Conservation (phyloP, 2,888 invertebrate genomes). For the Cryptocephalus primarius region DNA sequence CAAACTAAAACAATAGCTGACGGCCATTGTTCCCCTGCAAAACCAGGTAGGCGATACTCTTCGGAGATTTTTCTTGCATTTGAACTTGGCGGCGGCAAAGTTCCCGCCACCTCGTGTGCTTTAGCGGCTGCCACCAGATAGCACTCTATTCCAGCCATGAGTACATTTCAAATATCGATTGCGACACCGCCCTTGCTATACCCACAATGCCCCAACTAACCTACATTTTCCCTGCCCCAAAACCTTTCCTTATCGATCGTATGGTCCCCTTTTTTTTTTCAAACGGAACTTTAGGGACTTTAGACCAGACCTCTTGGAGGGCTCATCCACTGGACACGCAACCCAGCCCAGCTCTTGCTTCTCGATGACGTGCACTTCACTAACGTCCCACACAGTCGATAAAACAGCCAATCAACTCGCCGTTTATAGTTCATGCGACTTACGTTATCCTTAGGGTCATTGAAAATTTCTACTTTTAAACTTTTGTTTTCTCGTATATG, state of each 20-base stretch:
- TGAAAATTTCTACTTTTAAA: no score
- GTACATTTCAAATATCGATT: background rate
- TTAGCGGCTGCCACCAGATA: conserved; percentile 1
- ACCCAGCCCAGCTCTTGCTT: no score
- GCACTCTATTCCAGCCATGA: background rate
- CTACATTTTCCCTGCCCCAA: background rate
- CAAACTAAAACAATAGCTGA: conserved; percentile 32
- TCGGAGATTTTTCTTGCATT: conserved; percentile 6
- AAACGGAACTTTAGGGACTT: no score
- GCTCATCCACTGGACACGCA: no score
- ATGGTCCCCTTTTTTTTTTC: background rate
- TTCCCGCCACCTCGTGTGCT: conserved; percentile 9
- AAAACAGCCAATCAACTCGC: no score
- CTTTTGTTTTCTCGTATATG: no score
- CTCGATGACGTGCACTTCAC: no score
- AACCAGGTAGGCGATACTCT: conserved; percentile 26
- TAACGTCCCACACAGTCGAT: no score
- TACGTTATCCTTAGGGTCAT: no score
- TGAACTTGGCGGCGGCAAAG: background rate
- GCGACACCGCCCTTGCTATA: background rate
- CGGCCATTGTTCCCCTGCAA: conserved; percentile 36
- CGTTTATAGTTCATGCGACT: no score
- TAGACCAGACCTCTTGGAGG: no score
- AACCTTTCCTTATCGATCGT: background rate
- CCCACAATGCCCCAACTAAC: background rate